Evolutionary conservation across 2,113 vertebrate genomes (phyloP), one percentile per base, ranked within the genome.

Genomic region (Plecturocebus donacophilus): DNA sequence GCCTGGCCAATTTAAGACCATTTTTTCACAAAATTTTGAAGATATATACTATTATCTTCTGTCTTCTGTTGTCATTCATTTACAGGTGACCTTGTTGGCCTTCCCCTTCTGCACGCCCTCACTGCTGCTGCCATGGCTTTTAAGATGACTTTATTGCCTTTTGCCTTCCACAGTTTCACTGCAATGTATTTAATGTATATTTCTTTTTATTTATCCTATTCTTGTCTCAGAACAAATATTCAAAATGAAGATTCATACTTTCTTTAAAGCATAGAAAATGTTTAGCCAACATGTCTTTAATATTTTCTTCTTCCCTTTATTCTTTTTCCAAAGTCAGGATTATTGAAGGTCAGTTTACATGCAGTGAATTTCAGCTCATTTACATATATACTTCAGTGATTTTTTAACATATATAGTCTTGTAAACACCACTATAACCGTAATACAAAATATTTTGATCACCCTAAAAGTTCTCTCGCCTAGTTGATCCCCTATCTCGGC

Each of bases 231-330:
- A 90, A 85, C n/a, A 79, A 70, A 90, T 93, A 61, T 64, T 52
- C 30, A 77, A 90, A 93, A 79, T 89, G 75, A 87, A 93, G 35
- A 71, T 42, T 58, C 21, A 19, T 90, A 58, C 30, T 93, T 89
- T 89, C 45, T 79, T 93, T 76, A 88, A 90, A 32, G 35, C 13
- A n/a, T 40, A 71, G 49, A 71, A 85, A 79, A 83, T 82, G 81
- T 45, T 52, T 87, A 87, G 66, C 30, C 56, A 68, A 25, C 47
- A 11, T 56, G 52, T 76, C 68, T 76, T 82, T 40, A 38, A 8
- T 88, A 2, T 82, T 88, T 87, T 35, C 6, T 58, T 75, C 47
- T 75, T 81, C 8, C 47, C 35, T 76, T 66, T 61, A 19, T 80
- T 80, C 17, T 75, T 75, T 54, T 82, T 92, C 56, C 82, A 27